Conservation (phyloP, 1,140 invertebrate genomes). For the Cydia strobilella region DNA sequence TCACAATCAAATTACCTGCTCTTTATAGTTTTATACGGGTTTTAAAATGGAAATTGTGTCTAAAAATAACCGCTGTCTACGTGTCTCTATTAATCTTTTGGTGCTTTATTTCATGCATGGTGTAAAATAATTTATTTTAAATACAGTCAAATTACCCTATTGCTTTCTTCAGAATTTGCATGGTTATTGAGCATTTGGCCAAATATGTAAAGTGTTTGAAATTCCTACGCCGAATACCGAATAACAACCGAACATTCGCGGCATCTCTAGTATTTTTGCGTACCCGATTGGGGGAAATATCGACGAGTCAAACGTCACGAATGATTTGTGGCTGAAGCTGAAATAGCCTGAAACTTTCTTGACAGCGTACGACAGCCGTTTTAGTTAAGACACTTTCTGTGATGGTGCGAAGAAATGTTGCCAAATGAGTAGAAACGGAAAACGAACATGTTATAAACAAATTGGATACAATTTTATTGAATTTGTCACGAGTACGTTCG, state of each 20-base stretch:
- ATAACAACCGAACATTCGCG: background rate
- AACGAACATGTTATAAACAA: too few species aligned
- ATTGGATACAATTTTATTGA: too few species aligned
- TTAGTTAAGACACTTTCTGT: background rate
- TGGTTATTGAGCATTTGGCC: background rate
- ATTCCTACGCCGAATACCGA: background rate
- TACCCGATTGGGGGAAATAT: slow-evolving; percentile 7
- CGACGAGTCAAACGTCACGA: slow-evolving; percentile 7
- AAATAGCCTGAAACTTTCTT: slow-evolving; percentile 1
- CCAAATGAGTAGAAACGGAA: too few species aligned
- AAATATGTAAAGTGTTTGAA: background rate
- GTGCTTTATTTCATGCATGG: too few species aligned
- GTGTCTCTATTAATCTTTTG: too few species aligned
- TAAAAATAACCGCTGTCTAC: too few species aligned
- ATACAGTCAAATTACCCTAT: too few species aligned
- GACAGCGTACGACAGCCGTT: slow-evolving; percentile 4
- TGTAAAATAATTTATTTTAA: too few species aligned
- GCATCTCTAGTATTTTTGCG: slow-evolving; percentile 11
- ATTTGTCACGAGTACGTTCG: too few species aligned
- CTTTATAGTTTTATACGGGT: too few species aligned
- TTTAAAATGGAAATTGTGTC: too few species aligned
- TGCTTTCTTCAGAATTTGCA: background rate
- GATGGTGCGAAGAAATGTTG: background rate
- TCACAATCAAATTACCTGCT: too few species aligned
- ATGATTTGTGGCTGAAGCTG: slow-evolving; percentile 11